Percentiles rank a stretch among this genome's conserved stretches.
phyloP scores from a whole-genome alignment of 2,113 vertebrate genomes.

The Limnothrissa miodon region DNA sequence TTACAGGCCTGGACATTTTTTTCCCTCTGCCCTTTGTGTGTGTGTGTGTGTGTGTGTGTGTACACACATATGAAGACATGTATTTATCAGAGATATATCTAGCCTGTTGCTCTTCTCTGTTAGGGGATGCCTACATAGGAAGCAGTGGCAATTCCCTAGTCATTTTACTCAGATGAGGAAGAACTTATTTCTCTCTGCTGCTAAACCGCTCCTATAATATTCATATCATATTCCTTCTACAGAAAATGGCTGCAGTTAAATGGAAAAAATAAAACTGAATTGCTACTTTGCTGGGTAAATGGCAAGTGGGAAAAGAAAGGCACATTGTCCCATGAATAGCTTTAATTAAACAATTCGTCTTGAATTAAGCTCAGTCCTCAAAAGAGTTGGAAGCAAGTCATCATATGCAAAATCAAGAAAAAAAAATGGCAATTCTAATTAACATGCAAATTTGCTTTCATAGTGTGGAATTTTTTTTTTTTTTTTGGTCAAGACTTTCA shows the following conservation, averaged over 20 bases:
- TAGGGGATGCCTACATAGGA: background rate
- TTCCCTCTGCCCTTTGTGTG: background rate
- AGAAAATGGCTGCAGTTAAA: background rate
- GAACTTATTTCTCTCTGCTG: background rate
- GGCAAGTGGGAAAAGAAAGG: background rate
- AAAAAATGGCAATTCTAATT: slow-evolving; percentile 43
- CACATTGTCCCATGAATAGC: slow-evolving; percentile 35
- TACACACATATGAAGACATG: background rate
- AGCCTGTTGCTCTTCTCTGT: background rate
- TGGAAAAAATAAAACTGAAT: background rate
- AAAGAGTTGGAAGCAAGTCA: slow-evolving; percentile 4
- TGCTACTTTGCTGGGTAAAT: background rate
- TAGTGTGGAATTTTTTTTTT: background rate
- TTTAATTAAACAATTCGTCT: slow-evolving; percentile 42
- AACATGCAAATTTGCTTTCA: background rate
- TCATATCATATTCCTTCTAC: background rate
- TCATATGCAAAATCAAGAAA: slow-evolving; percentile 38
- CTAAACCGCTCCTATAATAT: background rate
- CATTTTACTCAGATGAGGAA: background rate
- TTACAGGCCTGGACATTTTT: slow-evolving; percentile 8
- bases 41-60: background rate
- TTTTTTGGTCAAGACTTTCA: background rate
- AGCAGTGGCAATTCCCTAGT: background rate
- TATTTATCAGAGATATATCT: background rate
- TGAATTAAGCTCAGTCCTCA: slow-evolving; percentile 35